These are phyloP conservation scores for Nymphalis polychloros DNA, from an alignment of 2,888 invertebrate species.

Conservation along the genomic window DNA sequence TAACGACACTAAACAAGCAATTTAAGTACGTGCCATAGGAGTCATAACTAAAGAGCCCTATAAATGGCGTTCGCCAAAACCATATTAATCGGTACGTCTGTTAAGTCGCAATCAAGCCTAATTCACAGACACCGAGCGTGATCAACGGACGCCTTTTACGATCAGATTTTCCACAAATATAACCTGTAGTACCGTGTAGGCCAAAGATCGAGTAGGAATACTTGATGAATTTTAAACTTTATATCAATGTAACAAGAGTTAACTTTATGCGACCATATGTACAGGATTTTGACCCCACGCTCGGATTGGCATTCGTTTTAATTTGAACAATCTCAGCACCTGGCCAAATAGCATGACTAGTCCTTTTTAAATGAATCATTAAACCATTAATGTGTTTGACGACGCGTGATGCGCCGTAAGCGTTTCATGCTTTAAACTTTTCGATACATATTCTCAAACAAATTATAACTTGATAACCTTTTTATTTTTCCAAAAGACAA, in stretches of 20 bases:
- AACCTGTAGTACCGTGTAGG: slow-evolving; percentile 10
- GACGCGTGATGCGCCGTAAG: slow-evolving; percentile 32
- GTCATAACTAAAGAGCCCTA: slow-evolving; percentile 31
- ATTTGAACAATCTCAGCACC: slow-evolving; percentile 35
- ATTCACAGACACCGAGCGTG: slow-evolving; percentile 49
- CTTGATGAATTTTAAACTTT: slow-evolving; percentile 7
- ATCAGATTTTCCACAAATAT: slow-evolving; percentile 40
- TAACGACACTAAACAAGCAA: slow-evolving; percentile 16
- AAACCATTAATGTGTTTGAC: slow-evolving; percentile 35
- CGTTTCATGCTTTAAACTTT: slow-evolving; percentile 13
- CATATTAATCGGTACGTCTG: slow-evolving; percentile 48
- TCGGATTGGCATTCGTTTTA: slow-evolving; percentile 36
- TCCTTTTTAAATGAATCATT: slow-evolving; percentile 36
- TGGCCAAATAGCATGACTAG: slow-evolving; percentile 37
- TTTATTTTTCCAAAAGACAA: too few relatives aligned
- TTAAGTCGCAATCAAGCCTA: slow-evolving; percentile 58
- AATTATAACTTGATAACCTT: background rate
- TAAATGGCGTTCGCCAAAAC: slow-evolving; percentile 56
- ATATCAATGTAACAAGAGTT: slow-evolving; percentile 17
- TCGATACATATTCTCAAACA: background rate
- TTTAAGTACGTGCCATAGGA: slow-evolving; percentile 26
- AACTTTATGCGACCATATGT: slow-evolving; percentile 2
- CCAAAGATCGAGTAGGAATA: background rate
- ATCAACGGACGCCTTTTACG: slow-evolving; percentile 47
- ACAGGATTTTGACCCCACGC: slow-evolving; percentile 38